A percentile compares a stretch with the other conserved stretches of the same genome.
Conservation (phyloP, 2,113 vertebrate genomes). For the Colius striatus region DNA sequence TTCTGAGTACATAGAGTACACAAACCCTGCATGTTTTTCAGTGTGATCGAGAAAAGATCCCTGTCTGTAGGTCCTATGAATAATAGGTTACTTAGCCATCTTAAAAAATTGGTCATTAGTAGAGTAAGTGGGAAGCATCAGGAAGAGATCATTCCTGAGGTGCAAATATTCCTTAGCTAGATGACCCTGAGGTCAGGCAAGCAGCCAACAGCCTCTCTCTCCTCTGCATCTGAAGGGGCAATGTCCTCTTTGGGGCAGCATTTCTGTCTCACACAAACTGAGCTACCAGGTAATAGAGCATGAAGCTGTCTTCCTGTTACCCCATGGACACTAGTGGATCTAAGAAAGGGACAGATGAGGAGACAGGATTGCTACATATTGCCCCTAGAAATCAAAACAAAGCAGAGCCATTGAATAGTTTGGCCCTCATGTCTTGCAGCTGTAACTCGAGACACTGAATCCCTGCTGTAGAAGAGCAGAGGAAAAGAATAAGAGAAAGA, state of each 20-base stretch:
- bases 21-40: background rate
- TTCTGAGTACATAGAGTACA: background rate
- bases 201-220: background rate
- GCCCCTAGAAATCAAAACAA: conserved; percentile 35
- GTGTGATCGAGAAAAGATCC: background rate
- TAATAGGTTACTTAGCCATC: background rate
- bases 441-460: conserved; percentile 44
- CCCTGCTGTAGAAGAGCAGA: background rate
- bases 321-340: background rate
- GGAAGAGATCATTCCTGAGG: background rate
- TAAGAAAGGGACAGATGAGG: background rate
- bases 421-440: conserved; percentile 31
- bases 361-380: conserved; percentile 3
- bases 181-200: background rate
- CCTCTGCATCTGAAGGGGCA: background rate
- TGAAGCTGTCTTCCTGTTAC: background rate
- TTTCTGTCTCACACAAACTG: accelerated
- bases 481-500: background rate
- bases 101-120: background rate
- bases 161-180: background rate
- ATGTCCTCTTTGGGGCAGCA: background rate
- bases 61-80: background rate
- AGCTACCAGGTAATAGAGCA: background rate
- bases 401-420: background rate
- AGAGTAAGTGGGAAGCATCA: background rate